Percentiles rank a stretch among this genome's conserved stretches.
Evolutionary conservation across 2,888 invertebrate genomes (phyloP).

Genomic region (Pyrocoelia pectoralis): DNA sequence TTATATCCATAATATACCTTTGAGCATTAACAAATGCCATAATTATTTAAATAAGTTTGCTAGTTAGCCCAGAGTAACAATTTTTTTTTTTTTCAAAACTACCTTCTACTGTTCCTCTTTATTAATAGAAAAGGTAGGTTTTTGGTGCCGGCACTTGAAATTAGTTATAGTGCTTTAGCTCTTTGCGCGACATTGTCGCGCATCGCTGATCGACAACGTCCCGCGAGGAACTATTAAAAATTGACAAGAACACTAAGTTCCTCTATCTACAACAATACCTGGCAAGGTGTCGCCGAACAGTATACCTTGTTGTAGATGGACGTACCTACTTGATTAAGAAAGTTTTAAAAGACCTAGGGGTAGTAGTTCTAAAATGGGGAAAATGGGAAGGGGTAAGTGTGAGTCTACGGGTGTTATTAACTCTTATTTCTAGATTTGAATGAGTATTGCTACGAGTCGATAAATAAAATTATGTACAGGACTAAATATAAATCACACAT

Average conservation of each 20-base stretch:
- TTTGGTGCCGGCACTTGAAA: slow-evolving; percentile 16
- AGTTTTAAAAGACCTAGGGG: too few species aligned
- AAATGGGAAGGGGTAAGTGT: too few species aligned
- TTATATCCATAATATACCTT: neutral
- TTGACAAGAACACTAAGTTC: neutral
- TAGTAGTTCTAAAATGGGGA: too few species aligned
- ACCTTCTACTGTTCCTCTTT: neutral
- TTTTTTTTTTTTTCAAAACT: slow-evolving; percentile 1
- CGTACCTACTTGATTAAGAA: too few species aligned
- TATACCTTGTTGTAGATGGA: too few species aligned
- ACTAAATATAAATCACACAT: slow-evolving; percentile 14
- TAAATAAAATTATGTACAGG: slow-evolving; percentile 5
- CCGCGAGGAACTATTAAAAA: neutral
- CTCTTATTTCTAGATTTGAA: too few species aligned
- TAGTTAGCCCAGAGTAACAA: neutral
- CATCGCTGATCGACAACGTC: neutral
- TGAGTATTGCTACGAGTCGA: neutral
- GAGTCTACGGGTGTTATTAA: too few species aligned
- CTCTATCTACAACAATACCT: neutral
- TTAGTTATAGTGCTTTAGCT: neutral
- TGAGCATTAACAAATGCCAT: slow-evolving; percentile 1
- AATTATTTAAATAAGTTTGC: neutral
- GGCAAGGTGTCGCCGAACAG: too few species aligned
- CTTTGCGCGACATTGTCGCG: neutral
- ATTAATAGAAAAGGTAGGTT: slow-evolving; percentile 1